Evolutionary conservation across 2,113 vertebrate species (phyloP), one percentile per base, ranked within the genome.

Genomic region (Casuarius casuarius): DNA sequence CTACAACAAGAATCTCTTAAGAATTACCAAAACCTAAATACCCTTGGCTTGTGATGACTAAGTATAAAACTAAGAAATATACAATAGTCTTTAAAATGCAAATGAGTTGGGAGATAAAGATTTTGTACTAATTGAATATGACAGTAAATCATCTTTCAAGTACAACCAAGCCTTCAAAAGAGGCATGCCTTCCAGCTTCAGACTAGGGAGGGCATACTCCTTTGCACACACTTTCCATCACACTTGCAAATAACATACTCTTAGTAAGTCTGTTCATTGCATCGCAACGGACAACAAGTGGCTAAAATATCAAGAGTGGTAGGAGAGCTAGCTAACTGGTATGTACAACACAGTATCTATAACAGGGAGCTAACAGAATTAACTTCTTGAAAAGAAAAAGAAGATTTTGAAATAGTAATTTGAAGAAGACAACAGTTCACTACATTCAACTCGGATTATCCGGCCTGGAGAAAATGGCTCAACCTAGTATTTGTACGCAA

Each of bases 1-100:
- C 12, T 51, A 92, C 90, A 67, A 93, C 35, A 85, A 94, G 82
- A 84, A 87, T 83, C 87, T 90, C 92, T 92, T 80, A 67, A 85
- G 71, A 90, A 62, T 20, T 84, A 63, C 51, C 44, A 77, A 58
- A 90, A 87, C 80, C 58, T 79, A 90, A 95, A 73, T 61, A 87
- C 19, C 70, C 78, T 83, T 77, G 44, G 17, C 25, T 62, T 19
- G 44, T 70, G 18, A 83, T 19, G 18, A 48, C 46, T 48, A 48
- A 92, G 26, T 90, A 90, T n/a, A 62, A 85, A 88, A 58, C 28
- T 52, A 76, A 76, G 68, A 90, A 92, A 95, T 44, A 35, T 10
- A 79, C 52, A 11, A 0, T 5, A 70, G 44, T 73, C 72, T 80
- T 92, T 52, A 73, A 88, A 83, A 92, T 49, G 79, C 35, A 76